Conservation (phyloP, 2,113 vertebrate genomes). For the Syrrhaptes paradoxus region DNA sequence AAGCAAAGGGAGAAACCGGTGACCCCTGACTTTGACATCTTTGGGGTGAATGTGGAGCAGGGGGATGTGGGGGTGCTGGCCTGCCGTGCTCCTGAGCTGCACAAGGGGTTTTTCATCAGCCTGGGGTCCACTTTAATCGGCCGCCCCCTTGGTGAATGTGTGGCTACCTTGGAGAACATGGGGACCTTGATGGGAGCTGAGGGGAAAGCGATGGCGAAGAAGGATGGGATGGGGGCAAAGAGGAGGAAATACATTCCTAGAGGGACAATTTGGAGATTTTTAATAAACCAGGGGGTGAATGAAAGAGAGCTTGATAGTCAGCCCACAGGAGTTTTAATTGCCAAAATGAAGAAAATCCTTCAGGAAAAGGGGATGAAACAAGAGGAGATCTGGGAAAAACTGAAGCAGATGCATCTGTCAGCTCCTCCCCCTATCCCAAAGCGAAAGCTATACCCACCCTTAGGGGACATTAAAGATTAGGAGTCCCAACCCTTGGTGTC, state of each 20-base stretch:
- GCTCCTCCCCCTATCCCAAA: background rate
- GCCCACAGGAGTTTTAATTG: slow-evolving; percentile 13
- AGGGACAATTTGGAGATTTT: slow-evolving; percentile 22
- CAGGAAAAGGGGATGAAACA: slow-evolving; percentile 17
- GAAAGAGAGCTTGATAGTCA: slow-evolving; percentile 30
- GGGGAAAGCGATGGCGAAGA: background rate
- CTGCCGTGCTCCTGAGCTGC: background rate
- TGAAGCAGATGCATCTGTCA: background rate
- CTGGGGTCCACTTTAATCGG: background rate
- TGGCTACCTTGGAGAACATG: slow-evolving; percentile 18
- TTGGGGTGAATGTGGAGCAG: background rate
- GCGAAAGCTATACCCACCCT: background rate
- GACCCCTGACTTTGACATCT: background rate
- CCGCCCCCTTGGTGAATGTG: background rate
- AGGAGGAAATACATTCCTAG: slow-evolving; percentile 18
- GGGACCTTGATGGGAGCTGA: background rate
- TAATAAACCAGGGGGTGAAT: slow-evolving; percentile 19
- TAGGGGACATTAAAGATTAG: background rate
- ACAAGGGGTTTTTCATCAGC: slow-evolving; percentile 20
- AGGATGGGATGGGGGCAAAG: rapidly evolving
- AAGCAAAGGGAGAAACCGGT: slow-evolving; percentile 13
- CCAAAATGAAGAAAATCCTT: slow-evolving; percentile 19
- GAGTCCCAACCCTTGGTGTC: background rate
- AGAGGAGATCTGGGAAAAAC: slow-evolving; percentile 27
- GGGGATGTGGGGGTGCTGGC: slow-evolving; percentile 14